Evolutionary conservation across 1,140 invertebrate species (phyloP).

Genomic region (Rhopalosiphum maidis): DNA sequence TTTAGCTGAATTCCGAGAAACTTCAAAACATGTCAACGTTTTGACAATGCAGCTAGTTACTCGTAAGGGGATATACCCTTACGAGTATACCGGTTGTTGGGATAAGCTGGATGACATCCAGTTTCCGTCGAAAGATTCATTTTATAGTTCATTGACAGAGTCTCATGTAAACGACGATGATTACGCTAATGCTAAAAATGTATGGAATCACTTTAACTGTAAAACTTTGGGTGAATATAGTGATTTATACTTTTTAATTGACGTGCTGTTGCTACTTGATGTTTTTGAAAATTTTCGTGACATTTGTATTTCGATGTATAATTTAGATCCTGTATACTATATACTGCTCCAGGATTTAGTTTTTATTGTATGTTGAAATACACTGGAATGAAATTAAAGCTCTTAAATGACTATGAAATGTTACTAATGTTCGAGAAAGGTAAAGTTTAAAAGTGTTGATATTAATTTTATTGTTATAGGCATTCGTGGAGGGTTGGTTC

Average conservation of each 20-base stretch:
- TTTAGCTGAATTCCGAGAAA: neutral
- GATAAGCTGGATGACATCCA: conserved; percentile 60
- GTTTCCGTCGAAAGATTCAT: conserved; percentile 62
- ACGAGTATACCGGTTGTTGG: conserved; percentile 61
- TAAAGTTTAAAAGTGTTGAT: too few relatives aligned
- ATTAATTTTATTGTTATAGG: too few relatives aligned
- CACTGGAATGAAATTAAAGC: too few relatives aligned
- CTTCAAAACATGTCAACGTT: neutral
- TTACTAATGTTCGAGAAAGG: too few relatives aligned
- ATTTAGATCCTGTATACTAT: neutral
- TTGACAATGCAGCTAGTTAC: conserved; percentile 26
- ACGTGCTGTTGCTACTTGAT: conserved; percentile 61
- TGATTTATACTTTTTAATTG: conserved; percentile 64
- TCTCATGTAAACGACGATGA: conserved; percentile 61
- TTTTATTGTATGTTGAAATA: too few relatives aligned
- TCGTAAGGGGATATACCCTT: conserved; percentile 61
- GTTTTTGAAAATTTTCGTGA: conserved; percentile 63
- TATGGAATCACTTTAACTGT: conserved; percentile 63
- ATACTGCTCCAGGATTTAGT: too few relatives aligned
- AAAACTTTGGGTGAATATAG: conserved; percentile 61
- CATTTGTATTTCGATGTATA: conserved; percentile 61
- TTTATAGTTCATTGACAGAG: conserved; percentile 61
- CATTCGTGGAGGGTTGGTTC: too few relatives aligned
- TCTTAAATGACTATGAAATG: too few relatives aligned
- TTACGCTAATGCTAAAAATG: conserved; percentile 62